phyloP scores from a whole-genome alignment of 2,888 invertebrate species.

The Ectemnius continuus region DNA sequence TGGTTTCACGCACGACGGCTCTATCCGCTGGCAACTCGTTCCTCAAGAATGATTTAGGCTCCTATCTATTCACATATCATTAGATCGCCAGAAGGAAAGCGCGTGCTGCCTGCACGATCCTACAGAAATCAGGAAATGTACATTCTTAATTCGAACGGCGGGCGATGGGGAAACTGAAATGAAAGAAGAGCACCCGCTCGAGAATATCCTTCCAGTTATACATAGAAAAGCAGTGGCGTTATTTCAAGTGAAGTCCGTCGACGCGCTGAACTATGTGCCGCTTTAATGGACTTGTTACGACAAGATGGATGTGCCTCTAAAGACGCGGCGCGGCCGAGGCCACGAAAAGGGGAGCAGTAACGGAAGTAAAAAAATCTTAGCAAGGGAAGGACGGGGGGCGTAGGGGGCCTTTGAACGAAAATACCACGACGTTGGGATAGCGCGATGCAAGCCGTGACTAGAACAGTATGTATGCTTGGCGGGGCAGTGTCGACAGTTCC shows the following conservation, averaged over 20 bases:
- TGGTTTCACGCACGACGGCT: constrained; percentile 27
- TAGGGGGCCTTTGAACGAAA: constrained; percentile 45
- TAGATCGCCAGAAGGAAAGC: no score
- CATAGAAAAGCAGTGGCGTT: neutral
- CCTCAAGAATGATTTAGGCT: constrained; percentile 7
- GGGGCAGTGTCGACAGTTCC: neutral
- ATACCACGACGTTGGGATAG: constrained; percentile 29
- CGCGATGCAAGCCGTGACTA: neutral
- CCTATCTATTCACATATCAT: no score
- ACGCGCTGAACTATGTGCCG: constrained; percentile 21
- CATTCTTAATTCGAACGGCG: no score
- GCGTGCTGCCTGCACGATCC: no score
- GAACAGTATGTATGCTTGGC: neutral
- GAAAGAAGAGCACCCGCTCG: neutral
- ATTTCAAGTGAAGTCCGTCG: constrained; percentile 15
- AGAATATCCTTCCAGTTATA: neutral
- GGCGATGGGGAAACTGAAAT: no score
- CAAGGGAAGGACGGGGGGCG: neutral
- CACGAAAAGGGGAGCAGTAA: constrained; percentile 22
- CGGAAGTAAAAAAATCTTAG: constrained; percentile 18
- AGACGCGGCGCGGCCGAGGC: constrained; percentile 12
- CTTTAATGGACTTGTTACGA: constrained; percentile 46
- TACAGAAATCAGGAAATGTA: no score
- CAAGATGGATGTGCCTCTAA: constrained; percentile 27
- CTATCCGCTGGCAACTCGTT: constrained; percentile 38